Evolutionary conservation across 2,113 vertebrate genomes (phyloP).

Genomic region (Charadrius vociferus): DNA sequence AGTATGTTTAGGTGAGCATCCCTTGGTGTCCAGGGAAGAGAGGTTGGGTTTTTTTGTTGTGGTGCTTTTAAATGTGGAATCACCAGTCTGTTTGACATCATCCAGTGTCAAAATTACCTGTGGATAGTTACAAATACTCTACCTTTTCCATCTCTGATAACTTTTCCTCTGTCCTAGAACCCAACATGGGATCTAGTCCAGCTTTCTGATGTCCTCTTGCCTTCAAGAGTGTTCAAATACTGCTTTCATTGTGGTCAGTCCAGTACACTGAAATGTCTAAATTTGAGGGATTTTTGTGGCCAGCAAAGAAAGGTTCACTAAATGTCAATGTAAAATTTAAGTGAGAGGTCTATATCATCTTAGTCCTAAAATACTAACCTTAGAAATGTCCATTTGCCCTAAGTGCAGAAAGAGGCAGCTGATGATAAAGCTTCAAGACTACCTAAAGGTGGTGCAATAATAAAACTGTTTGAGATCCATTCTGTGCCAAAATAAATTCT

Average conservation of each 20-base stretch:
- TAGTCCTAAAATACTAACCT: not conserved
- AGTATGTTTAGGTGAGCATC: rapidly evolving
- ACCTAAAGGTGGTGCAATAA: not conserved
- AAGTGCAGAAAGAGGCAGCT: not conserved
- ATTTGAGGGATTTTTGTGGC: not conserved
- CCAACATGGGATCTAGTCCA: not conserved
- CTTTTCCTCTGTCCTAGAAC: not conserved
- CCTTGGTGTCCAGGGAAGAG: not conserved
- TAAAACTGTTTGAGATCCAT: not conserved
- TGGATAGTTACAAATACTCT: not conserved
- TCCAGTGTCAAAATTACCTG: not conserved
- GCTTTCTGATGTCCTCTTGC: not conserved
- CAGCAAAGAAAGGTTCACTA: not conserved
- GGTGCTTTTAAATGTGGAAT: not conserved
- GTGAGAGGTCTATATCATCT: not conserved
- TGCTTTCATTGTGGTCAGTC: not conserved
- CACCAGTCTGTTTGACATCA: not conserved
- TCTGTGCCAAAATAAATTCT: not conserved
- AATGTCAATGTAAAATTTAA: not conserved
- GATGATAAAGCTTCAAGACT: not conserved
- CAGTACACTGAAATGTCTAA: not conserved
- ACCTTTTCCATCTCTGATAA: not conserved
- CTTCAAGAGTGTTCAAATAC: not conserved
- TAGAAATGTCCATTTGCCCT: not conserved
- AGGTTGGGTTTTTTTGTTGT: not conserved